These are phyloP conservation scores for Clarias laeviceps DNA, from an alignment of 2,797 vertebrate species.

Conservation along the genomic window DNA sequence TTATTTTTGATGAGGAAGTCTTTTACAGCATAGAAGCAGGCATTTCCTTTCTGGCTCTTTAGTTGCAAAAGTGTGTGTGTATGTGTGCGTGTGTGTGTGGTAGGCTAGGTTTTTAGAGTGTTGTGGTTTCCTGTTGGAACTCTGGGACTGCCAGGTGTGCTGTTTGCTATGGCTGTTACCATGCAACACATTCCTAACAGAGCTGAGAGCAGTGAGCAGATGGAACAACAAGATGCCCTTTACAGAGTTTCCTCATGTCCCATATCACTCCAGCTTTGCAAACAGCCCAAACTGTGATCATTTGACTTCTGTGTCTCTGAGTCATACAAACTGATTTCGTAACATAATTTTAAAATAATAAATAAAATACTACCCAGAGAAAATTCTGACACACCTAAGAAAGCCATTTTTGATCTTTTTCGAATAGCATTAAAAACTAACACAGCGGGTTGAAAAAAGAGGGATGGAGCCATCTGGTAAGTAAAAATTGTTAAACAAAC, in stretches of 20 bases:
- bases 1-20: conserved; percentile 17
- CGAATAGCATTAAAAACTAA: not conserved
- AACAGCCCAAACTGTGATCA: not conserved
- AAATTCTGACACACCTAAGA: not conserved
- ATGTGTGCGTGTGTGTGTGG: conserved; percentile 50
- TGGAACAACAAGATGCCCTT: conserved; percentile 61
- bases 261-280: conserved; percentile 21
- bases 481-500: not conserved
- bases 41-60: conserved; percentile 32
- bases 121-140: conserved; percentile 68
- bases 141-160: conserved; percentile 71
- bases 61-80: conserved; percentile 26
- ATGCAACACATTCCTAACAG: conserved; percentile 74
- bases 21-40: conserved; percentile 9
- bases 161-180: conserved; percentile 71
- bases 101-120: conserved; percentile 68
- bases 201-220: conserved; percentile 55
- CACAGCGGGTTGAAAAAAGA: not conserved
- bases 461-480: not conserved
- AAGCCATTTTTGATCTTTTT: not conserved
- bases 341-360: not conserved
- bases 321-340: not conserved
- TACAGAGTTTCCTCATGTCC: conserved; percentile 52
- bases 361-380: not conserved
- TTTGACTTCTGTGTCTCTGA: not conserved